Evolutionary conservation across 2,888 invertebrate species (phyloP).

Genomic region (Iphiclides podalirius): DNA sequence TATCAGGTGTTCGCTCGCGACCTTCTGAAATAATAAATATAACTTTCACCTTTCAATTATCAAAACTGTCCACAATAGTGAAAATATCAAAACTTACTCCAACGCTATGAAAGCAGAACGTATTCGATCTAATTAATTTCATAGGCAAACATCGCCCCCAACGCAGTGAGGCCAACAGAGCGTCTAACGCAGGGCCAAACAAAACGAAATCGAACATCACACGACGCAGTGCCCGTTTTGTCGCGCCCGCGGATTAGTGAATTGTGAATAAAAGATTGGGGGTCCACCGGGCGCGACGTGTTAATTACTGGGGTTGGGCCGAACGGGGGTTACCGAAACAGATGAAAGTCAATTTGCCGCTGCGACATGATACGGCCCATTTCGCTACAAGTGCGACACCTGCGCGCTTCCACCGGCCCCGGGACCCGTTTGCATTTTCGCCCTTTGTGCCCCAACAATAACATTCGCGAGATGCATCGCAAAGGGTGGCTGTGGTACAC

Average conservation of each 20-base stretch:
- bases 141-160: slow-evolving; percentile 8
- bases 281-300: slow-evolving; percentile 68
- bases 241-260: slow-evolving; percentile 76
- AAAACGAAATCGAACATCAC: slow-evolving; percentile 53
- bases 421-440: slow-evolving; percentile 43
- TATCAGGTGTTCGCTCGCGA: too few species aligned
- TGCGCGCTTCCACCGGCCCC: slow-evolving; percentile 62
- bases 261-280: slow-evolving; percentile 75
- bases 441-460: slow-evolving; percentile 49
- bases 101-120: not conserved
- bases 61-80: too few species aligned
- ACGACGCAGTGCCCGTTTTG: slow-evolving; percentile 59
- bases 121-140: slow-evolving; percentile 15
- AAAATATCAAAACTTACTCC: too few species aligned
- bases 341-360: slow-evolving; percentile 84
- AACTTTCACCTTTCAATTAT: too few species aligned
- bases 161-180: slow-evolving; percentile 20
- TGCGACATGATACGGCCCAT: slow-evolving; percentile 84
- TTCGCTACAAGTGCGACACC: slow-evolving; percentile 80
- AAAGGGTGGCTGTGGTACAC: slow-evolving; percentile 14
- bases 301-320: slow-evolving; percentile 78
- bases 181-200: slow-evolving; percentile 30
- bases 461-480: slow-evolving; percentile 35
- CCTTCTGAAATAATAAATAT: too few species aligned
- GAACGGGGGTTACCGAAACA: slow-evolving; percentile 60